Evolutionary conservation across 2,113 vertebrate species (phyloP).

Genomic region (Scopus umbretta): DNA sequence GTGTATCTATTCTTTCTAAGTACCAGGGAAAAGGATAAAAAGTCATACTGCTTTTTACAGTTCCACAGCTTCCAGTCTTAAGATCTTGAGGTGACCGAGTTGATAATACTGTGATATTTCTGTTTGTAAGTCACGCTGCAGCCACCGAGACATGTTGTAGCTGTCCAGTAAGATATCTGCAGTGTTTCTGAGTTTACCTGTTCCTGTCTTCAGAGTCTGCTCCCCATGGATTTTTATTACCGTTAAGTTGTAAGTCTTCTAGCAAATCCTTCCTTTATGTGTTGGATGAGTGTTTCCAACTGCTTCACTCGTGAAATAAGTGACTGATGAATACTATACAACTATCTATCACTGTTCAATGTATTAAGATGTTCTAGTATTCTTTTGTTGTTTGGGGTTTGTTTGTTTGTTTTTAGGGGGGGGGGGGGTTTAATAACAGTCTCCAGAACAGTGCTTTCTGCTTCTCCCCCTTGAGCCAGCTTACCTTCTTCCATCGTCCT

Average conservation of each 20-base stretch:
- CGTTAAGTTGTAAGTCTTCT: background rate
- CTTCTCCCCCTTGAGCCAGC: background rate
- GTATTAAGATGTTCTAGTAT: background rate
- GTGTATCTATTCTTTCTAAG: background rate
- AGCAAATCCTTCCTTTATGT: background rate
- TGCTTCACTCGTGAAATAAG: background rate
- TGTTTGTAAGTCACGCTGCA: background rate
- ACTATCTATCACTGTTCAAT: background rate
- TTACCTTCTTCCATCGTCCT: background rate
- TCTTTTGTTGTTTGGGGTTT: background rate
- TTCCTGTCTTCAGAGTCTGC: background rate
- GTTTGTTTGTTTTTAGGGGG: too few species aligned
- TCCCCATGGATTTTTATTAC: background rate
- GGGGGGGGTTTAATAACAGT: too few species aligned
- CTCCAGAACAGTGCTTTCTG: background rate
- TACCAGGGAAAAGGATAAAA: background rate
- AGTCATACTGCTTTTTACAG: background rate
- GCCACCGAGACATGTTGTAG: background rate
- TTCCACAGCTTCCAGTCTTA: background rate
- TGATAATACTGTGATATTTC: background rate
- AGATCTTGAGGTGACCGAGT: background rate
- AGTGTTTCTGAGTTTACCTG: background rate
- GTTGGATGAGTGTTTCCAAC: background rate
- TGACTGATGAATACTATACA: background rate
- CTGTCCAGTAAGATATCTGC: background rate